Evolutionary conservation across 2,797 vertebrate species (phyloP).

Genomic region (Molossus molossus): DNA sequence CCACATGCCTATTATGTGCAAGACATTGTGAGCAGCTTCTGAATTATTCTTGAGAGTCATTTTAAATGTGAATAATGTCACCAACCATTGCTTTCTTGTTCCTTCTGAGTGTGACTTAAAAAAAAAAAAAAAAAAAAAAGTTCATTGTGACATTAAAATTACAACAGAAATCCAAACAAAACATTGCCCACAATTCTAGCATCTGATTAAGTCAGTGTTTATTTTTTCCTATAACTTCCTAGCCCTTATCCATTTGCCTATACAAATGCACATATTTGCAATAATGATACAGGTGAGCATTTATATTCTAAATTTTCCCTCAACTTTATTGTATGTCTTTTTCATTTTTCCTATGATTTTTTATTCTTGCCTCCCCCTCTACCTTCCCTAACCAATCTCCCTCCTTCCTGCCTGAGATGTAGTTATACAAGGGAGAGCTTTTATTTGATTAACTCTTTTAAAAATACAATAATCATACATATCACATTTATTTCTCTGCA

Average conservation of each 20-base stretch:
- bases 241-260: not conserved
- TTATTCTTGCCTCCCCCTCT: not conserved
- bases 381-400: not conserved
- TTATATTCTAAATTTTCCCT: conserved; percentile 38
- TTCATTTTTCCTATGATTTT: not conserved
- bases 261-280: not conserved
- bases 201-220: not conserved
- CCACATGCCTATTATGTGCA: fast-evolving
- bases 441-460: not conserved
- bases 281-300: not conserved
- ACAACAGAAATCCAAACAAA: conserved; percentile 36
- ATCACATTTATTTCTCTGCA: not conserved
- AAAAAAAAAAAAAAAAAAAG: not conserved
- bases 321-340: not conserved
- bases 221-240: not conserved
- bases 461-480: not conserved
- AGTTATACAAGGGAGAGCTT: not conserved
- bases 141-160: not conserved
- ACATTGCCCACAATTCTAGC: not conserved
- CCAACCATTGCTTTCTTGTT: not conserved
- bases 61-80: not conserved
- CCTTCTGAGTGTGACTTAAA: not conserved
- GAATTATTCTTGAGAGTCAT: not conserved
- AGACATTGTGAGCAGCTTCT: not conserved
- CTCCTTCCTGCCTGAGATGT: not conserved